Evolutionary conservation across 2,113 vertebrate species (phyloP).

Genomic region (Cololabis saira): DNA sequence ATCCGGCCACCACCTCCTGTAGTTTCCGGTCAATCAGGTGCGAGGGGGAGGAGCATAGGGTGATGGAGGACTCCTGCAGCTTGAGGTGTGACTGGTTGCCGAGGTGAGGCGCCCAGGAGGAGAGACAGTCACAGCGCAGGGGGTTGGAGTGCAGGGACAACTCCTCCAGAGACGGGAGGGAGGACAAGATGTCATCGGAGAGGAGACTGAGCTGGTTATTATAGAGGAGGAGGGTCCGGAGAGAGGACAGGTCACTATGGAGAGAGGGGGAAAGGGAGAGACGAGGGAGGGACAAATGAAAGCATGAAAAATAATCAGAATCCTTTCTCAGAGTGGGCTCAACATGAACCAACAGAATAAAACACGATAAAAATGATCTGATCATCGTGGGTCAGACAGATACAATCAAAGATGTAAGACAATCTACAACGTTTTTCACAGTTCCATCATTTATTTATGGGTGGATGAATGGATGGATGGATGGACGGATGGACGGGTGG

Average conservation of each 20-base stretch:
- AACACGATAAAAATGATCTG: too few relatives aligned
- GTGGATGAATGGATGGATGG: too few relatives aligned
- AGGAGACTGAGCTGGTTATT: conserved; percentile 82
- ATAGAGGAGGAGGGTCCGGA: conserved; percentile 81
- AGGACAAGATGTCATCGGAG: conserved; percentile 58
- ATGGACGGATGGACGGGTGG: too few relatives aligned
- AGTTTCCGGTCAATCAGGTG: conserved; percentile 77
- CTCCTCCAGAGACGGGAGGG: conserved; percentile 79
- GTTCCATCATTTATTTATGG: too few relatives aligned
- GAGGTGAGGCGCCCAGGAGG: conserved; percentile 79
- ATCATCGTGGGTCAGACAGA: too few relatives aligned
- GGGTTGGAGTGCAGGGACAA: conserved; percentile 83
- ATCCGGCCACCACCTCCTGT: conserved; percentile 76
- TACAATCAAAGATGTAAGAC: too few relatives aligned
- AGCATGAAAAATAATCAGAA: fast-evolving
- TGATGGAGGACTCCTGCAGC: conserved; percentile 79
- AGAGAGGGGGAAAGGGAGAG: background rate
- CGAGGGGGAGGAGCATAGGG: conserved; percentile 78
- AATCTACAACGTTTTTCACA: too few relatives aligned
- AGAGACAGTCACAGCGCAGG: conserved; percentile 83
- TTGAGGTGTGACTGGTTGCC: conserved; percentile 77
- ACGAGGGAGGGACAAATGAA: background rate
- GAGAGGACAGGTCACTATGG: conserved; percentile 67
- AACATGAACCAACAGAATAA: too few relatives aligned
- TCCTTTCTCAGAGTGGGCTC: too few relatives aligned